Evolutionary conservation across 1,140 invertebrate species (phyloP).

Genomic region (Lerema accius): DNA sequence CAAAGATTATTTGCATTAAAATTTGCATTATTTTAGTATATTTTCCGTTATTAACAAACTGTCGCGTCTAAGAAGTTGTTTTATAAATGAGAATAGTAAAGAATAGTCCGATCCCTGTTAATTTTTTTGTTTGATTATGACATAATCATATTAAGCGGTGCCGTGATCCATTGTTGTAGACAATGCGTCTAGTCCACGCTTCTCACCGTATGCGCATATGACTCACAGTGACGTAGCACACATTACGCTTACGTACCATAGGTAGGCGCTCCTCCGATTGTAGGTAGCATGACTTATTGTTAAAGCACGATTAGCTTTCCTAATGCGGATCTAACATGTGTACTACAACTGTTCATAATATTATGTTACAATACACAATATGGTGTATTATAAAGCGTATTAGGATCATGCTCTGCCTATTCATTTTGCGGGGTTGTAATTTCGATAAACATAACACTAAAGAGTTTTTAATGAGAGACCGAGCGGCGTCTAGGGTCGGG

Average conservation of each 20-base stretch:
- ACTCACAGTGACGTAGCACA: conserved; percentile 63
- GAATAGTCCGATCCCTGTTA: conserved; percentile 36
- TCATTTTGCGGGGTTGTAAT: neutral
- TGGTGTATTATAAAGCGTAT: too few relatives aligned
- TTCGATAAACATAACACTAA: neutral
- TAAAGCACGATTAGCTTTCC: conserved; percentile 23
- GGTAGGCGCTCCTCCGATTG: conserved; percentile 24
- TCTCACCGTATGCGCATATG: conserved; percentile 59
- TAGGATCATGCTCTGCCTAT: neutral
- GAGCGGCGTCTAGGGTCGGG: neutral
- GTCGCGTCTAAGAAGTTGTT: conserved; percentile 40
- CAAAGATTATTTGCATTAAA: too few relatives aligned
- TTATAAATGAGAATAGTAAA: conserved; percentile 36
- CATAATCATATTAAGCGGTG: conserved; percentile 70
- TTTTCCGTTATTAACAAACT: conserved; percentile 6
- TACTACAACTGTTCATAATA: neutral
- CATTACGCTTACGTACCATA: conserved; percentile 56
- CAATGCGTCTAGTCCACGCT: conserved; percentile 69
- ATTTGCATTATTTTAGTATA: neutral
- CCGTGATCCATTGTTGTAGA: conserved; percentile 72
- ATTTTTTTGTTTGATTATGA: conserved; percentile 67
- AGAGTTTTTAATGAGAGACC: conserved; percentile 12
- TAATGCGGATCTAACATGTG: conserved; percentile 7
- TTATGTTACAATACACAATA: neutral
- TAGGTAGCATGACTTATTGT: conserved; percentile 24